Percentiles rank a stretch among this genome's conserved stretches.
These are phyloP conservation scores for Brassicogethes aeneus DNA, from an alignment of 2,888 invertebrate genomes.

Conservation along the genomic window DNA sequence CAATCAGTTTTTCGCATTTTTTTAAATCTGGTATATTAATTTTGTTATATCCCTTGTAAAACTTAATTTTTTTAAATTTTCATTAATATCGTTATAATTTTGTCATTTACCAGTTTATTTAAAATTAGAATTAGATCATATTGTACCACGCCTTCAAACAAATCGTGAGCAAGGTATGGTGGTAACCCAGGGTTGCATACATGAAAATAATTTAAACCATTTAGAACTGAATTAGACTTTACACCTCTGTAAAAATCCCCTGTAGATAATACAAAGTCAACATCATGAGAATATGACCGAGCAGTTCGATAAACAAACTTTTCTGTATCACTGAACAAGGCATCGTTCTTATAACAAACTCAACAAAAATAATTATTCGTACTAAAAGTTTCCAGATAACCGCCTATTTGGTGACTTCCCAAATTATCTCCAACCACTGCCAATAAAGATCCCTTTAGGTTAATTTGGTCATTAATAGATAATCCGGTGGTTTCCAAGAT, in stretches of 20 bases:
- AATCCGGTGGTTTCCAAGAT: constrained; percentile 21
- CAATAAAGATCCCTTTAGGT: constrained; percentile 17
- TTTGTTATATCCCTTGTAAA: background rate
- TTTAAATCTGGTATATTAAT: background rate
- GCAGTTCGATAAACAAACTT: no score
- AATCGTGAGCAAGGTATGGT: constrained; percentile 22
- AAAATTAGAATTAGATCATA: constrained; percentile 12
- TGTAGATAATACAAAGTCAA: constrained; percentile 5
- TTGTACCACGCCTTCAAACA: constrained; percentile 10
- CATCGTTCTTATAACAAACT: constrained; percentile 16
- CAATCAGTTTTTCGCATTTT: background rate
- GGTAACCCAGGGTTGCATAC: constrained; percentile 18
- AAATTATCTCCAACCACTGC: no score
- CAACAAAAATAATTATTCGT: constrained; percentile 20
- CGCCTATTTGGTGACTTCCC: no score
- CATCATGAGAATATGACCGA: constrained; percentile 4
- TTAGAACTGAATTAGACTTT: constrained; percentile 16
- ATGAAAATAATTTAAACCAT: constrained; percentile 17
- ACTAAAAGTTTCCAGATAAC: constrained; percentile 24
- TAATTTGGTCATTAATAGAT: constrained; percentile 4
- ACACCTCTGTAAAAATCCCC: constrained; percentile 11
- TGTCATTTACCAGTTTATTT: constrained; percentile 13
- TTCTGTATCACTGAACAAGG: constrained; percentile 1
- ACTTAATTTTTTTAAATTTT: constrained; percentile 6
- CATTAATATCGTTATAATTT: constrained; percentile 11